Base-by-base conservation (phyloP, 2,113 vertebrate genomes). In the Perccottus glenii region DNA sequence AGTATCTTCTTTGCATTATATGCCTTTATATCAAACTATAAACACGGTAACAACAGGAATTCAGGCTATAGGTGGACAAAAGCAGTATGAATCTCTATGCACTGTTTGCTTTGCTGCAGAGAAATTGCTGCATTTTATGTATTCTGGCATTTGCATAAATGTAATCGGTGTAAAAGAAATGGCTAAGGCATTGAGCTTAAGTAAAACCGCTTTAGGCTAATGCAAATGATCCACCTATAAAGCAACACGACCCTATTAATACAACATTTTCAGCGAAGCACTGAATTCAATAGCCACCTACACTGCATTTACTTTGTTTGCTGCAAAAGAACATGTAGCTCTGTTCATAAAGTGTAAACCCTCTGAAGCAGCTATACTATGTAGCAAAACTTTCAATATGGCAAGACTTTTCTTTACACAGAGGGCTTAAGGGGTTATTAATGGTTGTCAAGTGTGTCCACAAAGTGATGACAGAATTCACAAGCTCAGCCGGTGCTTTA, bases 391-490 rank as follows among this genome's bases (percentile, higher is more conserved):
- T 60, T 5, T 4, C 45, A 58, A 53, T 61, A 77, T 44, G 9
- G 49, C 44, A 50, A 65, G 47, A 64, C 42, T 51, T 43, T 42
- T 43, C 45, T 67, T 35, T 64, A 59, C 65, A 45, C 70, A 68
- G 44, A 70, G 63, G 60, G 19, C 50, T 55, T 55, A 61, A 46
- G 6, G 38, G 56, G 44, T 42, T 62, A 60, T 58, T 75, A 48
- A 67, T 70, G 67, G 67, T 71, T 78, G 69, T 74, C 75, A 66
- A 74, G 63, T 67, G 66, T 69, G 71, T 67, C n/a, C 35, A 64
- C 55, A 44, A 7, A 6, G 36, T 3, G 11, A 49, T 53, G 62
- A 62, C 55, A 55, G 27, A 14, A 73, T 68, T 81, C 72, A 77
- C 61, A 48, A 64, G 70, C 77, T 70, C 5, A 59, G 70, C 67